Conservation (phyloP, 2,113 vertebrate species). For the Laterallus jamaicensis region DNA sequence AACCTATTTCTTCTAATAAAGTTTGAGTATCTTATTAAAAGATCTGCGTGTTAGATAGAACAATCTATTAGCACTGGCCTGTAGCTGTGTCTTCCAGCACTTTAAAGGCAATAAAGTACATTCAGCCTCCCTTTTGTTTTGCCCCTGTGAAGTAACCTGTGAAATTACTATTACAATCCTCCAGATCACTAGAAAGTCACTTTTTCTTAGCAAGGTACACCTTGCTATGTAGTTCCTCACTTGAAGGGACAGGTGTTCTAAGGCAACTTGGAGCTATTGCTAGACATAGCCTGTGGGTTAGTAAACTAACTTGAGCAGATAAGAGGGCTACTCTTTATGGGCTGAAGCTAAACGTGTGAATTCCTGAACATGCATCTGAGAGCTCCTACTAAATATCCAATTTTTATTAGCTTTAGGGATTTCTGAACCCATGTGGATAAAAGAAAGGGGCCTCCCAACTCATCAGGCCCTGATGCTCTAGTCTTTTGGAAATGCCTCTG, state of each 20-base stretch:
- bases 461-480: not conserved
- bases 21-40: not conserved
- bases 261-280: not conserved
- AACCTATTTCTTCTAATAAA: not conserved
- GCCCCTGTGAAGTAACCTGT: not conserved
- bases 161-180: not conserved
- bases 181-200: accelerated
- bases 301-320: not conserved
- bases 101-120: not conserved
- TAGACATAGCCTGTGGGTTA: not conserved
- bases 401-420: not conserved
- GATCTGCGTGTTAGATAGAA: not conserved
- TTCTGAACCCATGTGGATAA: not conserved
- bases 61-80: not conserved
- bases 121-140: not conserved
- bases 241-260: not conserved
- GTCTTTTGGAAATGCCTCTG: not conserved
- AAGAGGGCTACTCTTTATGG: not conserved
- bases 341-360: not conserved
- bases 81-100: not conserved
- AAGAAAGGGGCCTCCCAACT: not conserved
- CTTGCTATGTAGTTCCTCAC: not conserved
- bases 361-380: not conserved
- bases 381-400: not conserved
- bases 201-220: not conserved